Percentiles rank a stretch among this genome's conserved stretches.
These are phyloP conservation scores for Caenorhabditis doughertyi DNA, from an alignment of 2,888 invertebrate genomes.

Conservation along the genomic window DNA sequence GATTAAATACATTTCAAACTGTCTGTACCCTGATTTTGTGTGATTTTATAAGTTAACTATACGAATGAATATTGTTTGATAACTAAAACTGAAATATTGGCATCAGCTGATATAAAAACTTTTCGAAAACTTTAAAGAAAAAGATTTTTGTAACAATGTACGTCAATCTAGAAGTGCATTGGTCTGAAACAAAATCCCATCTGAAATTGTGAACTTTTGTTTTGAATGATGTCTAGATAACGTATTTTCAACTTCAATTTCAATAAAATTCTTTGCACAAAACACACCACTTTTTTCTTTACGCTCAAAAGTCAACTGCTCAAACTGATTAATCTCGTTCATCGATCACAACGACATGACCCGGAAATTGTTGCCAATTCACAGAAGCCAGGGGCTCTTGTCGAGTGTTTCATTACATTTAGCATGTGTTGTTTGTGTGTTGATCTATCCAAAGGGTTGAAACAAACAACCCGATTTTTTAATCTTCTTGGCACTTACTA, in stretches of 20 bases:
- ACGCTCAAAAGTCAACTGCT: neutral
- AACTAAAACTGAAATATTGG: no score
- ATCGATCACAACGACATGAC: constrained; percentile 49
- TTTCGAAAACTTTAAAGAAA: no score
- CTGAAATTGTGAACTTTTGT: neutral
- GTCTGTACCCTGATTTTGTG: neutral
- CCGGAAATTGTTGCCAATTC: constrained; percentile 48
- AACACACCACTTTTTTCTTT: constrained; percentile 1
- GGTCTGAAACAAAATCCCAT: neutral
- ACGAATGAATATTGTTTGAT: neutral
- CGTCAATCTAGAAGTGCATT: no score
- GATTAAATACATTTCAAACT: neutral
- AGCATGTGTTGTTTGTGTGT: constrained; percentile 60
- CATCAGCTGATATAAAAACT: no score
- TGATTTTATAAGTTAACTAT: neutral
- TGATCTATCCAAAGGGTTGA: constrained; percentile 26
- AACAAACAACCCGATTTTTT: constrained; percentile 35
- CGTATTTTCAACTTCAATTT: neutral
- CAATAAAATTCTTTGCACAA: neutral
- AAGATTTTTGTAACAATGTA: no score
- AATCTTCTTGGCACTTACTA: constrained; percentile 35
- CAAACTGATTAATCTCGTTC: constrained; percentile 46
- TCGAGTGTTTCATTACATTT: constrained; percentile 35
- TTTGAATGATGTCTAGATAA: neutral
- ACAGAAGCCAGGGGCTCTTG: constrained; percentile 4